Evolutionary conservation across 2,888 invertebrate genomes (phyloP).

Genomic region (Parnassius orleans): DNA sequence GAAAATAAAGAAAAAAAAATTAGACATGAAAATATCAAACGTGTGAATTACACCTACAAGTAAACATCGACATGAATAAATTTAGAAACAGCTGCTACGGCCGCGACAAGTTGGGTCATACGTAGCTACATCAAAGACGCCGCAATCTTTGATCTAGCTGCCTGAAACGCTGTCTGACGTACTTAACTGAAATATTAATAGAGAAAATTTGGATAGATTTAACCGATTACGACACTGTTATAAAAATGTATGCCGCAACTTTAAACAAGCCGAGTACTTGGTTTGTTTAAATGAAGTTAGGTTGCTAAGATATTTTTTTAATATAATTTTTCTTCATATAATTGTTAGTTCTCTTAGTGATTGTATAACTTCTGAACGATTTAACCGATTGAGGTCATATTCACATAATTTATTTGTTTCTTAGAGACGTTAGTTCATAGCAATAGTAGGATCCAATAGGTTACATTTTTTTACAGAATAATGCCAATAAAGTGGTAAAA

Average conservation of each 20-base stretch:
- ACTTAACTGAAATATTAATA: conserved; percentile 39
- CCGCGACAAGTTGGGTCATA: conserved; percentile 56
- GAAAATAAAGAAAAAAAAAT: conserved; percentile 5
- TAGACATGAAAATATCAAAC: conserved; percentile 4
- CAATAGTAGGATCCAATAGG: too few relatives aligned
- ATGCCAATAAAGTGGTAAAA: too few relatives aligned
- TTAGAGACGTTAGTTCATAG: too few relatives aligned
- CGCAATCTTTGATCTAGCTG: conserved; percentile 65
- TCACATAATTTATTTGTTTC: too few relatives aligned
- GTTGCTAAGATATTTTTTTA: too few relatives aligned
- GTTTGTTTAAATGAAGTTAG: too few relatives aligned
- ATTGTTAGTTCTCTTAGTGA: too few relatives aligned
- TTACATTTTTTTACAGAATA: too few relatives aligned
- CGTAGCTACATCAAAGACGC: conserved; percentile 60
- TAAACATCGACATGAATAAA: conserved; percentile 39
- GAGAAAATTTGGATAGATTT: conserved; percentile 20
- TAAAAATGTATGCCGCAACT: conserved; percentile 14
- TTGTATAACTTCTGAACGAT: too few relatives aligned
- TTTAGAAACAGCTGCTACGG: conserved; percentile 47
- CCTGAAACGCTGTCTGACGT: conserved; percentile 39
- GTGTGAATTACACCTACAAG: conserved; percentile 26
- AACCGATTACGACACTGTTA: conserved; percentile 20
- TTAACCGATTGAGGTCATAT: too few relatives aligned
- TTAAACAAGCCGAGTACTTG: conserved; percentile 3
- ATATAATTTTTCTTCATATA: too few relatives aligned